Base-by-base conservation (phyloP, 2,113 vertebrate species). In the Urocitellus parryii region DNA sequence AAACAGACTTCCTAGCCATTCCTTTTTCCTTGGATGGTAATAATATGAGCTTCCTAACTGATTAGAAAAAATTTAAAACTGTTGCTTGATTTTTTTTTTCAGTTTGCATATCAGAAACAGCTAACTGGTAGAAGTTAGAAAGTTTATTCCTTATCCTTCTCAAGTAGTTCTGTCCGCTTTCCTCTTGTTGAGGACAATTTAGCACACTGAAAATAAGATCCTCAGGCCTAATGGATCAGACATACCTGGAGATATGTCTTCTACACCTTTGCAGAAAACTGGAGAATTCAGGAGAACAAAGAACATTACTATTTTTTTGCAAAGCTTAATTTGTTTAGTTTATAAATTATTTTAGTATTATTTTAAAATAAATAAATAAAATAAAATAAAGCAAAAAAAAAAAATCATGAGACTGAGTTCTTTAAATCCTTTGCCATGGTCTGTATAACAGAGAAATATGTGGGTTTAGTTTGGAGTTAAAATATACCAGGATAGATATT, bases 41-140 rank as follows among this genome's bases (percentile, higher is more conserved):
- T 90, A 72, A 91, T 87, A 29, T 78, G 82, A 56, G 96, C 96
- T 88, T 94, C 97, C 97, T 96, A 86, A 90, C 63, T 92, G 84
- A 97, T 97, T 96, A 94, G 68, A 88, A 96, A 96, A 91, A 89
- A 34, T 63, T 95, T 61, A 53, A 73, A 91, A 51, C 76, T 82
- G 48, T 32, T 74, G 7, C 34, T 65, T 92, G 24, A 56, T 22
- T 58, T 63, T 76, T 88, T 73, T 58, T 53, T 68, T 70, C n/a
- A 79, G 29, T 24, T 58, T 8, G 1, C 67, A 4, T 78, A 8
- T 61, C 42, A 95, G 72, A 78, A 73, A 83, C 39, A 24, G 24
- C 22, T 61, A 42, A 70, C 22, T 56, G 27, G 12, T 86, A 5
- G 32, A 48, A 79, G 14, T 87, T 0, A 20, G 56, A 27, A 77